Base-by-base conservation (phyloP, 2,113 vertebrate genomes). In the Platichthys stellatus region DNA sequence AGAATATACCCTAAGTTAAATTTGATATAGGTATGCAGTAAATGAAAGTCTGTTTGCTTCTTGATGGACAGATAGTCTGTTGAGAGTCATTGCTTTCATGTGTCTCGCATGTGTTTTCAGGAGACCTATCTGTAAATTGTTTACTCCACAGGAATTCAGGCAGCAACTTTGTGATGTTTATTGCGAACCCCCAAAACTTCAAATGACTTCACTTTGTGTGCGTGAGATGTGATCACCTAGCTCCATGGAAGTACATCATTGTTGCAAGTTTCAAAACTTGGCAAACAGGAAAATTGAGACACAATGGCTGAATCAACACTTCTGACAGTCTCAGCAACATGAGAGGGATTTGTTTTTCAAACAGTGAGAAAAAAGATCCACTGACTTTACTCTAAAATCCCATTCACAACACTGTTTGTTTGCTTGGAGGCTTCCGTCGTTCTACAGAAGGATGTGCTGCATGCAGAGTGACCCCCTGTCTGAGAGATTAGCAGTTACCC, bases 391-490 rank as follows among this genome's bases (percentile, higher is more conserved):
- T 57, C 8, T 20, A 11, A 62, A 66, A 43, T 58, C 47, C n/a
- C 54, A 60, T 7, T 76, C 17, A 60, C 4, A 57, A 28, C 35
- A n/a, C 59, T 65, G 54, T 24, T 40, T n/a, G 63, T 14, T 38
- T 18, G 69, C 54, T 28, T n/a, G 66, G 59, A 7, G 70, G 57
- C 26, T 72, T 70, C 47, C 14, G 31, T 63, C 56, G 26, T 71
- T 47, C 57, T 24, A 23, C n/a, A 26, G 56, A 65, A 65, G 67
- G 61, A 83, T 28, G 3, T 40, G 70, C 63, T 61, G 67, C 26
- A 20, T 62, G 40, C 64, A 51, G 54, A 5, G 78, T 49, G 20
- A 53, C 88, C 89, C 86, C 80, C 74, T 79, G 63, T 78, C 62
- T 66, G 80, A 80, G 58, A 79, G 61, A 81, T 88, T 81, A 74